A percentile compares a stretch with the other conserved stretches of the same genome.
phyloP scores from a whole-genome alignment of 2,113 vertebrate genomes.

The Neotoma lepida region DNA sequence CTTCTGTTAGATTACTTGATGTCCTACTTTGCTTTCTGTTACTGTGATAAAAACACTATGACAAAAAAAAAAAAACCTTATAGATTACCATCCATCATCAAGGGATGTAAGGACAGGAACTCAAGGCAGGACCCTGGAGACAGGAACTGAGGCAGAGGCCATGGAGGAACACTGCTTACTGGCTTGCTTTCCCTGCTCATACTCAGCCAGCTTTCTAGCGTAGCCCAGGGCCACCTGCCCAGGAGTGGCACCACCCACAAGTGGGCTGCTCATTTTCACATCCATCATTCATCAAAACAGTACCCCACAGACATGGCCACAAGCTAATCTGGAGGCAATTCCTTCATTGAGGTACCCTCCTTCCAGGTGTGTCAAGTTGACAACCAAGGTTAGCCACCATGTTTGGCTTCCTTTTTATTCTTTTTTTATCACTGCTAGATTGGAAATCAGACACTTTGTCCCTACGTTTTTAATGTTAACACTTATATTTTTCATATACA shows the following conservation, averaged over 20 bases:
- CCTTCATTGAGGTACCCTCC: not conserved
- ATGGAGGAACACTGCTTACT: not conserved
- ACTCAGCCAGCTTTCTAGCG: not conserved
- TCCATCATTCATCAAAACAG: not conserved
- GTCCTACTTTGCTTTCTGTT: not conserved
- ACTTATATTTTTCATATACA: not conserved
- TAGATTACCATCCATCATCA: not conserved
- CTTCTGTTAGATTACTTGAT: not conserved
- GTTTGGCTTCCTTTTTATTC: not conserved
- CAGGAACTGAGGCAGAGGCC: not conserved
- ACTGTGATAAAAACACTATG: not conserved
- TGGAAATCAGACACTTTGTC: constrained; percentile 4
- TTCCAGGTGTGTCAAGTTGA: not conserved
- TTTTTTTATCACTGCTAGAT: not conserved
- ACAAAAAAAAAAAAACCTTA: not conserved
- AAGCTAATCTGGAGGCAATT: not conserved
- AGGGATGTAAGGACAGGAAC: not conserved
- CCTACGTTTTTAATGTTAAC: not conserved
- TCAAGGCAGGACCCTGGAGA: not conserved
- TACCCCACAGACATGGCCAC: not conserved
- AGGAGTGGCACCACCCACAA: not conserved
- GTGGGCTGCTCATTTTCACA: not conserved
- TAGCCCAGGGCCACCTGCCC: not conserved
- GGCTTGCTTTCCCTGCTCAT: not conserved
- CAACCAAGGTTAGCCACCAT: not conserved